Evolutionary conservation across 1,140 invertebrate genomes (phyloP).

Genomic region (Portunus trituberculatus): DNA sequence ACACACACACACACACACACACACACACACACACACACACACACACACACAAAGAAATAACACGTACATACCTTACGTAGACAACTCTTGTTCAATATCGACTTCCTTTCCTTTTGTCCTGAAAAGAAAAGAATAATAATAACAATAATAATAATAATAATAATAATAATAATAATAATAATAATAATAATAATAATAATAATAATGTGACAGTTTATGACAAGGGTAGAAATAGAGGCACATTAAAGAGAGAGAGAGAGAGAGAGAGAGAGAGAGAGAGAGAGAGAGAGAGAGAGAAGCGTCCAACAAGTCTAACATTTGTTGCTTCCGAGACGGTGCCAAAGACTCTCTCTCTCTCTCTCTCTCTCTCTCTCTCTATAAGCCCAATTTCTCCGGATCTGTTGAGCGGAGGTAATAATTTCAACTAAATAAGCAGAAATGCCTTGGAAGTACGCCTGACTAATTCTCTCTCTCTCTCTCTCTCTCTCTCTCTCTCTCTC

Average conservation of each 20-base stretch:
- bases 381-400: background rate
- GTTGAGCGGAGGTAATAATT: background rate
- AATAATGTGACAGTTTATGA: background rate
- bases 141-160: conserved; percentile 27
- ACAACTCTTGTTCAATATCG: too few species aligned
- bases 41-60: background rate
- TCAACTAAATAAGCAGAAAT: background rate
- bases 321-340: conserved; percentile 49
- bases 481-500: conserved; percentile 20
- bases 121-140: background rate
- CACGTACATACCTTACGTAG: background rate
- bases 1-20: too few species aligned
- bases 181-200: background rate
- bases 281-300: too few species aligned
- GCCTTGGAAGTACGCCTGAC: background rate
- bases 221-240: background rate
- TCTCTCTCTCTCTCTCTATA: background rate
- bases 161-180: conserved; percentile 35
- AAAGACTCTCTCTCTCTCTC: conserved; percentile 11
- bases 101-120: background rate
- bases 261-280: too few species aligned
- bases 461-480: background rate
- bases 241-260: too few species aligned
- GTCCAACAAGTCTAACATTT: conserved; percentile 55
- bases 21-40: too few species aligned